A percentile compares a stretch with the other conserved stretches of the same genome.
Evolutionary conservation across 1,140 invertebrate genomes (phyloP).

Genomic region (Metopolophium dirhodum): DNA sequence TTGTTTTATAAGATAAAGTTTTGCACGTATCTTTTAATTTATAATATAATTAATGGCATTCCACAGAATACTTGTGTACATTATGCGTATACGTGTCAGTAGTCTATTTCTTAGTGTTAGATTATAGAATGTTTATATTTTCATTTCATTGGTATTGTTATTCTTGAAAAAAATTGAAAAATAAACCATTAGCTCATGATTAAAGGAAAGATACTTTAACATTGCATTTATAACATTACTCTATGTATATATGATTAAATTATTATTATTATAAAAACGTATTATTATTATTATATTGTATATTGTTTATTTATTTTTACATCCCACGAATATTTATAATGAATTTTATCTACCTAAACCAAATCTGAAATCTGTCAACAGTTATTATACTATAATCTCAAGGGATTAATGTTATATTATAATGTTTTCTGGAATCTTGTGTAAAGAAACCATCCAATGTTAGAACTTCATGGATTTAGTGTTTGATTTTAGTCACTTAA

Average conservation of each 20-base stretch:
- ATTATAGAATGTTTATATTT: background rate
- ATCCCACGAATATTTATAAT: too few species aligned
- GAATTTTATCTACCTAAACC: too few species aligned
- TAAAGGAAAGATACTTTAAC: background rate
- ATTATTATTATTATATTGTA: background rate
- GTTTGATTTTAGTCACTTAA: background rate
- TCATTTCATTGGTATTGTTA: background rate
- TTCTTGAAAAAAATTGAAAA: background rate
- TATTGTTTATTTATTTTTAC: background rate
- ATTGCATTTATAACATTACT: too few species aligned
- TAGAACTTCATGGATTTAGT: background rate
- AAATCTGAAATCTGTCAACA: background rate
- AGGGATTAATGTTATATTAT: background rate
- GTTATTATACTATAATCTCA: background rate
- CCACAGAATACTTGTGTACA: background rate
- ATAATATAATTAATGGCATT: slow-evolving; percentile 50
- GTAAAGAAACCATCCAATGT: background rate
- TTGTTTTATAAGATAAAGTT: slow-evolving; percentile 54
- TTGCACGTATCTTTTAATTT: slow-evolving; percentile 51
- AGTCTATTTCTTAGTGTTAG: too few species aligned
- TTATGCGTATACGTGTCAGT: slow-evolving; percentile 10
- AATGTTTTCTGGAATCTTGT: background rate
- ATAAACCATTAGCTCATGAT: background rate
- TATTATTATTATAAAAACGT: too few species aligned
- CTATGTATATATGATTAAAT: too few species aligned